phyloP scores from a whole-genome alignment of 2,113 vertebrate species.

The Cairina moschata region DNA sequence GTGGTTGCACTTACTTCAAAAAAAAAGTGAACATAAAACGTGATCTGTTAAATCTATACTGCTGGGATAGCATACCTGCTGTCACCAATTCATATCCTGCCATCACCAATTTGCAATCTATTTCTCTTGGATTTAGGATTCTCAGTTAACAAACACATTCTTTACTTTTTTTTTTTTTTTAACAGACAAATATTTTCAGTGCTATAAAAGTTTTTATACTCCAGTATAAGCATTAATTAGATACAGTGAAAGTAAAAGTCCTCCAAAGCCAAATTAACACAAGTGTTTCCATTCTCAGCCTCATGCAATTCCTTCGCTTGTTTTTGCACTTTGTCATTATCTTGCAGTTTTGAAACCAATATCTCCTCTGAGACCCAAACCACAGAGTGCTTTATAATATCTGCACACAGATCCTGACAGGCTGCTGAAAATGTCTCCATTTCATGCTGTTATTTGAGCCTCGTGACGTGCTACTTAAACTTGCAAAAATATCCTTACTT shows the following conservation, averaged over 20 bases:
- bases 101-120: conserved; percentile 47
- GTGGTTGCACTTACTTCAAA: conserved; percentile 8
- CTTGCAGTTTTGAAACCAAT: not conserved
- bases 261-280: not conserved
- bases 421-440: not conserved
- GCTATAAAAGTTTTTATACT: not conserved
- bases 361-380: not conserved
- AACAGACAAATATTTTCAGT: not conserved
- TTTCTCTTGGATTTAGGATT: not conserved
- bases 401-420: not conserved
- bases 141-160: not conserved
- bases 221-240: not conserved
- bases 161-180: not conserved
- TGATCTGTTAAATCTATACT: conserved; percentile 49
- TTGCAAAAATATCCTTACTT: not conserved
- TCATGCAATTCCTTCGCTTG: not conserved
- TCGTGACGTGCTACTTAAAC: not conserved
- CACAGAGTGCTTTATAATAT: not conserved
- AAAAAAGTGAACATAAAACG: conserved; percentile 61
- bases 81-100: conserved; percentile 57
- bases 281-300: not conserved
- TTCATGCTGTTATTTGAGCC: not conserved
- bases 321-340: not conserved
- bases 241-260: not conserved
- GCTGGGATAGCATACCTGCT: conserved; percentile 37